phyloP scores from a whole-genome alignment of 2,113 vertebrate species.

The Onychostoma macrolepis region DNA sequence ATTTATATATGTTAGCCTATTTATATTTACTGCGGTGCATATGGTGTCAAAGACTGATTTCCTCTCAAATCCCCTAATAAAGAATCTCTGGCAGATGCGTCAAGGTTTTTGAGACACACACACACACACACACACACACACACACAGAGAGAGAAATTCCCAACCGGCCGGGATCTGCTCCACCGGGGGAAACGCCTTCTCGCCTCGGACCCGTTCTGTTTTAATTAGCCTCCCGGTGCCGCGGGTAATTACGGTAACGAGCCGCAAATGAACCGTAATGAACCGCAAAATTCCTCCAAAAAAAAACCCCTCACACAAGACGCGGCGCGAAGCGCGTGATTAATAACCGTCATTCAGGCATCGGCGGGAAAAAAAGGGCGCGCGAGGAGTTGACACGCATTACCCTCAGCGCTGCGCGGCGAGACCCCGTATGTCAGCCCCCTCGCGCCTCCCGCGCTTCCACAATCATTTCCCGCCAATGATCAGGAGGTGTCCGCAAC shows the following conservation, averaged over 20 bases:
- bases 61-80: neutral
- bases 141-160: neutral
- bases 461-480: slow-evolving; percentile 79
- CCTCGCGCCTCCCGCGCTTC: slow-evolving; percentile 71
- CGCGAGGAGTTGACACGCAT: slow-evolving; percentile 41
- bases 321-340: slow-evolving; percentile 43
- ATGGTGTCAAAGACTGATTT: slow-evolving; percentile 16
- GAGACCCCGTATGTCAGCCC: slow-evolving; percentile 46
- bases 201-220: slow-evolving; percentile 52
- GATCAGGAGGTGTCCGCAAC: slow-evolving; percentile 77
- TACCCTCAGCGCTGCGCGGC: slow-evolving; percentile 21
- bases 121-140: slow-evolving; percentile 18
- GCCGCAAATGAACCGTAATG: slow-evolving; percentile 58
- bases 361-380: slow-evolving; percentile 23
- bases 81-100: slow-evolving; percentile 3
- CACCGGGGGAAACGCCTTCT: slow-evolving; percentile 41
- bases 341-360: slow-evolving; percentile 50
- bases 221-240: slow-evolving; percentile 59
- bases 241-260: slow-evolving; percentile 62
- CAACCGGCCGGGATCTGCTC: slow-evolving; percentile 42
- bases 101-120: slow-evolving; percentile 5
- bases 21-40: neutral
- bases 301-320: slow-evolving; percentile 17
- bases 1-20: neutral
- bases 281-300: slow-evolving; percentile 55